Evolutionary conservation across 2,888 invertebrate species (phyloP).

Genomic region (Xestoiulus laeticollis): DNA sequence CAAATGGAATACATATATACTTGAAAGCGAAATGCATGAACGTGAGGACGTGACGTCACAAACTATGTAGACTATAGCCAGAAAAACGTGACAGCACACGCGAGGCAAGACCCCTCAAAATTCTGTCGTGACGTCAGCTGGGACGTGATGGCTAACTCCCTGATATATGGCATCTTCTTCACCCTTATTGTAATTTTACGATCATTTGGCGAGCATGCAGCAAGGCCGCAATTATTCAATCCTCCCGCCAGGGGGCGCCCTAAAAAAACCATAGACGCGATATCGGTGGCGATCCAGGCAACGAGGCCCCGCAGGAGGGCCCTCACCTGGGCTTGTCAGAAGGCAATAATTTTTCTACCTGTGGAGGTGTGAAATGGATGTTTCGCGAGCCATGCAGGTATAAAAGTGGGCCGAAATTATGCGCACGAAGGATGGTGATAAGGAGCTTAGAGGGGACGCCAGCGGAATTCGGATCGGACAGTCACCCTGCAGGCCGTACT

Average conservation of each 20-base stretch:
- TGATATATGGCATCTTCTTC: background rate
- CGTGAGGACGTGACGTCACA: too few relatives aligned
- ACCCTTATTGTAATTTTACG: constrained; percentile 26
- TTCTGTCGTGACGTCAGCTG: too few relatives aligned
- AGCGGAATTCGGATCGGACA: background rate
- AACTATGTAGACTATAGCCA: too few relatives aligned
- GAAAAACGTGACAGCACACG: too few relatives aligned
- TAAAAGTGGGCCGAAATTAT: background rate
- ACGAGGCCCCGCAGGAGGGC: background rate
- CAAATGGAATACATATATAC: too few relatives aligned
- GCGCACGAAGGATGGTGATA: background rate
- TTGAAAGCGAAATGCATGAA: too few relatives aligned
- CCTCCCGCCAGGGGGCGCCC: constrained; percentile 14
- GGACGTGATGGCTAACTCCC: background rate
- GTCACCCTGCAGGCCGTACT: background rate
- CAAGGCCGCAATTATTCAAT: background rate
- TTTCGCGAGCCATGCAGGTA: background rate
- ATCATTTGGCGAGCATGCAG: background rate
- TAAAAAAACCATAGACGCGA: background rate
- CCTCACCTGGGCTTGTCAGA: background rate
- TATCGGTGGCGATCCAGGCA: background rate
- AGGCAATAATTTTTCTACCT: constrained; percentile 26
- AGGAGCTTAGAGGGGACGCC: background rate
- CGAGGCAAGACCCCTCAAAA: too few relatives aligned
- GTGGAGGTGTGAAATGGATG: constrained; percentile 26